Evolutionary conservation across 2,888 invertebrate genomes (phyloP).

Genomic region (Mythimna lalbum): DNA sequence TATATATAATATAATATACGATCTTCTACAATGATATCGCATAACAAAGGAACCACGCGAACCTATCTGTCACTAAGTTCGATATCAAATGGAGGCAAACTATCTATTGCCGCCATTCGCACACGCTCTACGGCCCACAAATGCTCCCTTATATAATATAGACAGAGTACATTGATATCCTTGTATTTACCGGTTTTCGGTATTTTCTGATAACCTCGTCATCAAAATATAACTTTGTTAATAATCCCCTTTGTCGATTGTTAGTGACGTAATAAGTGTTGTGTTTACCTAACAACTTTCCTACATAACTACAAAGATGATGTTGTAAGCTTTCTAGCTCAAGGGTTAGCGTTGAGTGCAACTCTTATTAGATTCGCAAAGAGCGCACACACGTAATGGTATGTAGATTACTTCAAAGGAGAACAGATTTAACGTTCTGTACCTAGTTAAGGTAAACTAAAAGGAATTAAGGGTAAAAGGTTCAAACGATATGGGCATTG

Average conservation of each 20-base stretch:
- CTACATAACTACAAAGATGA: constrained; percentile 19
- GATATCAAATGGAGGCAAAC: constrained; percentile 46
- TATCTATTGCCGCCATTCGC: constrained; percentile 49
- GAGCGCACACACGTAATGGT: constrained; percentile 48
- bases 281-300: constrained; percentile 21
- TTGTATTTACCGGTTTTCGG: background rate
- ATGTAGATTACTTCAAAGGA: constrained; percentile 60
- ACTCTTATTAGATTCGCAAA: constrained; percentile 55
- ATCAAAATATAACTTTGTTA: constrained; percentile 55
- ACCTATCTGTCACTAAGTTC: constrained; percentile 53
- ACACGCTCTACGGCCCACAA: constrained; percentile 20
- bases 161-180: constrained; percentile 19
- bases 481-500: constrained; percentile 48
- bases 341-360: constrained; percentile 58
- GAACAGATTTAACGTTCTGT: constrained; percentile 57
- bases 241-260: constrained; percentile 43
- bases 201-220: constrained; percentile 38
- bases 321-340: constrained; percentile 33
- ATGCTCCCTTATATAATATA: constrained; percentile 6
- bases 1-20: constrained; percentile 2
- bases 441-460: constrained; percentile 46
- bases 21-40: constrained; percentile 35
- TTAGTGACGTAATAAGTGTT: constrained; percentile 24
- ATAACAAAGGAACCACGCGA: constrained; percentile 51
- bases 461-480: constrained; percentile 53